phyloP scores from a whole-genome alignment of 1,140 invertebrate genomes.

The Diachasmimorpha longicaudata region DNA sequence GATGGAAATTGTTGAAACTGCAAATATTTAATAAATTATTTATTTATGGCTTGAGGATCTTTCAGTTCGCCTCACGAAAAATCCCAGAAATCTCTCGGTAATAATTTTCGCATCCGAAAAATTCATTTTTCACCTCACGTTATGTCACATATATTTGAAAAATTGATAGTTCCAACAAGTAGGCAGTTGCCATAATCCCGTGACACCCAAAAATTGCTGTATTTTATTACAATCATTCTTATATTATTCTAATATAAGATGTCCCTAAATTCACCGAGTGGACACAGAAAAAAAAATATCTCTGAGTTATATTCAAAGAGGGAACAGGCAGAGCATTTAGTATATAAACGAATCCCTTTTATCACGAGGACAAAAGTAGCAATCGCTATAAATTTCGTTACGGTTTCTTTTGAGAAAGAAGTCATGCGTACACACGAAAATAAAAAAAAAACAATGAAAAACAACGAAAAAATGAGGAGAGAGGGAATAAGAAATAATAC shows the following conservation, averaged over 20 bases:
- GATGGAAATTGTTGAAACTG: no score
- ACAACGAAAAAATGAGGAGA: neutral
- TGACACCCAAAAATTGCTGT: neutral
- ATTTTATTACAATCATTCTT: neutral
- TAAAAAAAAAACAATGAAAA: constrained; percentile 19
- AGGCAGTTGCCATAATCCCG: neutral
- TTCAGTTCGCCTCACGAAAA: no score
- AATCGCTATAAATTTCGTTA: constrained; percentile 47
- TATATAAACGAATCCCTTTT: constrained; percentile 22
- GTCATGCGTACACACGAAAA: constrained; percentile 13
- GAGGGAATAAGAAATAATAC: neutral
- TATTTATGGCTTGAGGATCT: no score
- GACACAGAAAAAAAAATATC: neutral
- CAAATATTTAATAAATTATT: no score
- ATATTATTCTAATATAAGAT: neutral
- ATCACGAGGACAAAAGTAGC: constrained; percentile 37
- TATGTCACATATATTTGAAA: no score
- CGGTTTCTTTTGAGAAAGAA: constrained; percentile 14
- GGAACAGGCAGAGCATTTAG: neutral
- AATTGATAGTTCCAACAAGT: no score
- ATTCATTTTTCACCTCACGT: no score
- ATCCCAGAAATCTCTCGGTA: no score
- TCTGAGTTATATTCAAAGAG: constrained; percentile 5
- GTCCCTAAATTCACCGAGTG: neutral
- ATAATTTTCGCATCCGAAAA: no score